Percentiles rank a stretch among this genome's conserved stretches.
Evolutionary conservation across 2,113 vertebrate genomes (phyloP).

Genomic region (Anguilla japonica): DNA sequence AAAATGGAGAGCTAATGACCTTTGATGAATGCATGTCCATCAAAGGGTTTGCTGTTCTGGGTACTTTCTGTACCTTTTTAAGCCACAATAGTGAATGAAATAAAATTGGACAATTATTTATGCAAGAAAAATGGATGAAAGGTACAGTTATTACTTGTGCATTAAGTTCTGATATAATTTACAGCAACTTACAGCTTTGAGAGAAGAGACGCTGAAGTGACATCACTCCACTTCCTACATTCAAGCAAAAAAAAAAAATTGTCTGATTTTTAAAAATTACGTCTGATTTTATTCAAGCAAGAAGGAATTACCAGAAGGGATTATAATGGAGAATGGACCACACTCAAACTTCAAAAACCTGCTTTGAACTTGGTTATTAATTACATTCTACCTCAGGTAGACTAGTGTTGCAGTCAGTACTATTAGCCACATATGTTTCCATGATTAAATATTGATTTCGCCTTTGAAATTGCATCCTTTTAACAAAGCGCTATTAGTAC

Average conservation of each 20-base stretch:
- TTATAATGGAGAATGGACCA: not conserved
- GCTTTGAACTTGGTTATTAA: not conserved
- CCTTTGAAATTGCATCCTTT: not conserved
- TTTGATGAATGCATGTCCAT: not conserved
- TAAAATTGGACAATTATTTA: slow-evolving; percentile 16
- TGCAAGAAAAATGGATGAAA: slow-evolving; percentile 18
- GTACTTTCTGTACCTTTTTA: not conserved
- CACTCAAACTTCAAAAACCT: not conserved
- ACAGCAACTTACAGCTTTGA: slow-evolving; percentile 10
- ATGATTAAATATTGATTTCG: not conserved
- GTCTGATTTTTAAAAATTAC: not conserved
- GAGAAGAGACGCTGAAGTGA: not conserved
- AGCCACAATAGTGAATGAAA: not conserved
- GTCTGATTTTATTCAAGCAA: not conserved
- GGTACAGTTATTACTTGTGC: not conserved
- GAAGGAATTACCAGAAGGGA: not conserved
- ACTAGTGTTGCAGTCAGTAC: not conserved
- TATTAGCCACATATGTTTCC: not conserved
- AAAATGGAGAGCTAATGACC: not conserved
- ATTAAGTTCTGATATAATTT: not conserved
- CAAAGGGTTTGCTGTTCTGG: not conserved
- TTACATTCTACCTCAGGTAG: not conserved
- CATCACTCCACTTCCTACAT: not conserved
- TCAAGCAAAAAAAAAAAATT: not conserved
- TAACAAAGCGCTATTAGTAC: not conserved